Evolutionary conservation across 2,113 vertebrate genomes (phyloP).

Genomic region (Platysteira castanea): DNA sequence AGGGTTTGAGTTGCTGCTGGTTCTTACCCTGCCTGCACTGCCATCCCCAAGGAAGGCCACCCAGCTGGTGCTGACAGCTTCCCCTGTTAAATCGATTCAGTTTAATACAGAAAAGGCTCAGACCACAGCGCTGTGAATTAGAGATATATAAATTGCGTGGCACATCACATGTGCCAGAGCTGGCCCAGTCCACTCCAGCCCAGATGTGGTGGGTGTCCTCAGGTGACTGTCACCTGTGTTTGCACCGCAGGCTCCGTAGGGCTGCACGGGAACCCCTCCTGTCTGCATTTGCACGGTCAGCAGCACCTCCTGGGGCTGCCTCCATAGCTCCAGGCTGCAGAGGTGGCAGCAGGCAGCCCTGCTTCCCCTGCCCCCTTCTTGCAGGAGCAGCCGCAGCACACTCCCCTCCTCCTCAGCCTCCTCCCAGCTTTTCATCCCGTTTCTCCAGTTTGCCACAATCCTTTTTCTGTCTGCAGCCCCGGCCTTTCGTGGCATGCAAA

Average conservation of each 20-base stretch:
- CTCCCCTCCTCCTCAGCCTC: not conserved
- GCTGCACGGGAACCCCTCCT: not conserved
- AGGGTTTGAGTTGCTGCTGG: not conserved
- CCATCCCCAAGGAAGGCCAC: not conserved
- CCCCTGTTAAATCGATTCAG: not conserved
- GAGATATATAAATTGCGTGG: not conserved
- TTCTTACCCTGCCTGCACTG: not conserved
- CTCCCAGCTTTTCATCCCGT: not conserved
- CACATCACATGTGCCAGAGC: not conserved
- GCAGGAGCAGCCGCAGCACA: fast-evolving
- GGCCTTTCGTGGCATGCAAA: not conserved
- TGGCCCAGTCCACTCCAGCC: not conserved
- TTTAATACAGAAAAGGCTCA: not conserved
- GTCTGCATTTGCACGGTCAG: not conserved
- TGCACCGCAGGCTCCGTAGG: fast-evolving
- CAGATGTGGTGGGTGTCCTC: not conserved
- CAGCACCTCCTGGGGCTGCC: not conserved
- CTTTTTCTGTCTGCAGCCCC: not conserved
- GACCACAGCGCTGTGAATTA: not conserved
- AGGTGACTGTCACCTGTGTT: not conserved
- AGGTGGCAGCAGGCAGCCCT: not conserved
- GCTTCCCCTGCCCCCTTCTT: not conserved
- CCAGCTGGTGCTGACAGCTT: not conserved
- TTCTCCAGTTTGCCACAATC: constrained; percentile 36
- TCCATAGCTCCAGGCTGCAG: not conserved